These are phyloP conservation scores for Pyrrhosoma nymphula DNA, from an alignment of 2,888 invertebrate genomes.

Conservation along the genomic window DNA sequence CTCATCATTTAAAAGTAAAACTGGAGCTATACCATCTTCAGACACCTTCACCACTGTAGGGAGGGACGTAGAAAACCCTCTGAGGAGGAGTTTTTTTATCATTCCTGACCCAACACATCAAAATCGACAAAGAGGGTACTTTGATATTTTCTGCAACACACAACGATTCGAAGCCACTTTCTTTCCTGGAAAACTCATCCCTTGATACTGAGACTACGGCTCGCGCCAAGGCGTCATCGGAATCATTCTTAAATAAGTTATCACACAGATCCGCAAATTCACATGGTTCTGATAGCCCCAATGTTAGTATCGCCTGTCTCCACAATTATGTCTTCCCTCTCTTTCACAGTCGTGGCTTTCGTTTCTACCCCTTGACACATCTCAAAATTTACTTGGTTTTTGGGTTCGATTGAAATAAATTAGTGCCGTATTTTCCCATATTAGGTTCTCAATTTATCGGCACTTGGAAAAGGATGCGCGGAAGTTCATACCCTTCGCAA, in stretches of 20 bases:
- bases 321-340: not conserved
- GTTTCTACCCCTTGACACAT: not conserved
- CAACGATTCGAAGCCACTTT: not conserved
- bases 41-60: not conserved
- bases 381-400: no score
- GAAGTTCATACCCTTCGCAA: not conserved
- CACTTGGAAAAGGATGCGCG: not conserved
- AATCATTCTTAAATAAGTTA: not conserved
- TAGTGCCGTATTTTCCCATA: not conserved
- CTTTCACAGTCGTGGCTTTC: not conserved
- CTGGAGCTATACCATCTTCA: not conserved
- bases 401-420: not conserved
- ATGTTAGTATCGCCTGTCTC: not conserved
- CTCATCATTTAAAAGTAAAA: not conserved
- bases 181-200: not conserved
- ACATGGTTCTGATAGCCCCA: not conserved
- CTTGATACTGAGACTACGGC: not conserved
- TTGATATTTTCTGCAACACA: not conserved
- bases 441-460: not conserved
- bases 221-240: not conserved
- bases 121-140: not conserved
- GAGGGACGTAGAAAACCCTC: no score
- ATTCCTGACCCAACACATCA: not conserved
- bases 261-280: not conserved
- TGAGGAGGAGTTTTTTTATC: no score